Evolutionary conservation across 2,113 vertebrate species (phyloP).

Genomic region (Albula glossodonta): DNA sequence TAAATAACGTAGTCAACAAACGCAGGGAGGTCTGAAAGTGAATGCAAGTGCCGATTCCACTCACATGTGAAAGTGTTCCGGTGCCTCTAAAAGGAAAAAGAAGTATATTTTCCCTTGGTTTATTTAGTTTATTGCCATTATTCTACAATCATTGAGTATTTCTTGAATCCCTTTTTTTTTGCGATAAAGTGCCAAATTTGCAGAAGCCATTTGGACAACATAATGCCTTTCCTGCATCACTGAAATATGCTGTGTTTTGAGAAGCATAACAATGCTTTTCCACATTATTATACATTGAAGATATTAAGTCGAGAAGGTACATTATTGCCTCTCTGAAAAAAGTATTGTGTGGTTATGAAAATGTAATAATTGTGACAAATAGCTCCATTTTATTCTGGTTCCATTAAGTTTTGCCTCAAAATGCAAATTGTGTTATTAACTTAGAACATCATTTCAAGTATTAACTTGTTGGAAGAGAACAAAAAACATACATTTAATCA

Average conservation of each 20-base stretch:
- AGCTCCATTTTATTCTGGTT: slow-evolving; percentile 39
- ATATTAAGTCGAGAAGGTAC: slow-evolving; percentile 18
- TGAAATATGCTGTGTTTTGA: slow-evolving; percentile 22
- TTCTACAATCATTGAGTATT: neutral
- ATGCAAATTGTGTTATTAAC: slow-evolving; percentile 43
- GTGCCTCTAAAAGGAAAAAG: neutral
- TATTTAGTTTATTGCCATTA: neutral
- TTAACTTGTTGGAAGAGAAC: slow-evolving; percentile 7
- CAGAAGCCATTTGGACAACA: slow-evolving; percentile 2
- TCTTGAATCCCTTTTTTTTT: neutral
- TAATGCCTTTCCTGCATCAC: slow-evolving; percentile 18
- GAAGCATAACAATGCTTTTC: slow-evolving; percentile 23
- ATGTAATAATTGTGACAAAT: slow-evolving; percentile 38
- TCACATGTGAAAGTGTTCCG: neutral
- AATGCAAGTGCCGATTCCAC: neutral
- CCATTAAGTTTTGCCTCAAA: slow-evolving; percentile 27
- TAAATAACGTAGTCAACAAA: neutral
- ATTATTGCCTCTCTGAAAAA: slow-evolving; percentile 35
- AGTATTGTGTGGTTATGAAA: slow-evolving; percentile 32
- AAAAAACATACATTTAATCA: neutral
- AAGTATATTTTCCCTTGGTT: neutral
- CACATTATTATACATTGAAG: slow-evolving; percentile 33
- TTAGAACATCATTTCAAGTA: slow-evolving; percentile 21
- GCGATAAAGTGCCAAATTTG: slow-evolving; percentile 20
- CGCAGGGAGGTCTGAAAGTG: neutral